A percentile compares a stretch with the other conserved stretches of the same genome.
Conservation (phyloP, 2,113 vertebrate species). For the Eulacestoma nigropectus region DNA sequence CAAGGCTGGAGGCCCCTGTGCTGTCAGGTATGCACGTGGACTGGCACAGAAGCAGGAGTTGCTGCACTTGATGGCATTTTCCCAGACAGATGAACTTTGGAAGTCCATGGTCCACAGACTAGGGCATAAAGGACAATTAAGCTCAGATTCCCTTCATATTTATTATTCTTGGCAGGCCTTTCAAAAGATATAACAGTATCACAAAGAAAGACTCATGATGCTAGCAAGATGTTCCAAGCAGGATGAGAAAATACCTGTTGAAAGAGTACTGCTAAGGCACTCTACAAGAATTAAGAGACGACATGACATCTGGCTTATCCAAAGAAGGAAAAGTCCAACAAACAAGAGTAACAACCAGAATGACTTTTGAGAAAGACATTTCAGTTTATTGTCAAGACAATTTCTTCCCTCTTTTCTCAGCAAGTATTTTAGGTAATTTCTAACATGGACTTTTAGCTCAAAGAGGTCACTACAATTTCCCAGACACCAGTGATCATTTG, state of each 20-base stretch:
- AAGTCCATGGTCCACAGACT: background rate
- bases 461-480: background rate
- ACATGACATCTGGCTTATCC: constrained; percentile 79
- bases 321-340: constrained; percentile 32
- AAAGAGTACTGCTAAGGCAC: constrained; percentile 76
- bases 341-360: background rate
- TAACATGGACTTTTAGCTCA: background rate
- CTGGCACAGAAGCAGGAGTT: background rate
- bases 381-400: background rate
- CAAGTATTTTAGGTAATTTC: background rate
- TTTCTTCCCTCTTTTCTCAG: background rate
- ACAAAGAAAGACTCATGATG: constrained; percentile 72
- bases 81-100: background rate
- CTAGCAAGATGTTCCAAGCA: constrained; percentile 73
- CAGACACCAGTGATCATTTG: background rate
- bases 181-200: constrained; percentile 71
- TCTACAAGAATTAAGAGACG: constrained; percentile 76
- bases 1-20: background rate
- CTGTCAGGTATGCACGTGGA: rapidly evolving
- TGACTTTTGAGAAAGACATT: background rate
- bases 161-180: constrained; percentile 64
- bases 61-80: background rate
- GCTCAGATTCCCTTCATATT: background rate
- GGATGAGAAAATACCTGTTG: constrained; percentile 69
- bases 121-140: background rate